Base-by-base conservation (phyloP, 2,888 invertebrate species). In the Nomada lathburiana region DNA sequence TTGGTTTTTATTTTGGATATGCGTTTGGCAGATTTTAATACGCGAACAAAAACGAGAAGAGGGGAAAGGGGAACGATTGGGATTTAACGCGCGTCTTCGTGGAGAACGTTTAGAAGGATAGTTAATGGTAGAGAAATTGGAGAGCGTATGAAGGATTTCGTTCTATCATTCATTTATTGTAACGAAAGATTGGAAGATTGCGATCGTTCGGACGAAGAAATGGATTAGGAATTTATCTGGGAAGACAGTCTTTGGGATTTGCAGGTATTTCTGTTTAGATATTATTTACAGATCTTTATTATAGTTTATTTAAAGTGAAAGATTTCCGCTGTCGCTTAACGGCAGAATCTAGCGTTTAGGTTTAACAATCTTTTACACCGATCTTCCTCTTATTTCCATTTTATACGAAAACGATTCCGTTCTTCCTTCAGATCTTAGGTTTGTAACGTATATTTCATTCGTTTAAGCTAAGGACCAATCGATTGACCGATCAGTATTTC, bases 361-460 rank as follows among this genome's bases (percentile, higher is more conserved):
- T 29, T 29, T 16, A 13, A 29, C 9, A 29, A 11, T n/a, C 0
- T 29, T 10, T 44, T n/a, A 16, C 47, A 63, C 53, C 47, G 55
- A 63, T 29, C n/a, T 50, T 16, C 47, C 52, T 29, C 18, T n/a
- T 1, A 47, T 50, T 36, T n/a, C 5, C 62, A 10, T 16, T 59
- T 67, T 59, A 4, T 50, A 50, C 36, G 16, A 13, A 53, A 23
- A 0, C 13, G 29, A 55, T 62, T 80, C 26, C 20, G n/a, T 79
- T 79, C 71, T 79, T 79, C 65, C 80, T 60, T 62, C 9, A n/a
- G 29, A 62, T 67, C 9, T 13, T 16, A 18, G 0, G 4, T 65
- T 65, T 63, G 11, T 63, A 36, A 36, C 36, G 36, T 36, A 23
- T 53, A n/a, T 0, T 55, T 55, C 18, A 36, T 71, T 63, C 23